Evolutionary conservation across 2,888 invertebrate genomes (phyloP), one percentile per base, ranked within the genome.

Genomic region (Philhelius pedissequus): DNA sequence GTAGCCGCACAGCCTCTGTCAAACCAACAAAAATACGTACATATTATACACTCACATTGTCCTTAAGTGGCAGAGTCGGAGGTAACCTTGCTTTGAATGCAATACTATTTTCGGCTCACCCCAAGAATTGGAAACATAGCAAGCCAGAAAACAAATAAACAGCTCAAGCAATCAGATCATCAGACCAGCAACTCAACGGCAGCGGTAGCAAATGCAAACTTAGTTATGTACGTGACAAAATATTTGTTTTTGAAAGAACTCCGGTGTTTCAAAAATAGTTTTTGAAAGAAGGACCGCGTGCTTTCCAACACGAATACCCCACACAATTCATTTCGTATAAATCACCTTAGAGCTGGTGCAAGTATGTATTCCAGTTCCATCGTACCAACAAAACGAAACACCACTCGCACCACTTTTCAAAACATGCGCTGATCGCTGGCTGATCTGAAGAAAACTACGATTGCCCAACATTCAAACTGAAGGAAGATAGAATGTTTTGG

Each of bases 161-260:
- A 84, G 60, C 54, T 62, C 62, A 56, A 58, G 56, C 45, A 54
- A 40, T 38, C 40, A 64, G 52, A 30, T 5, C 32, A 48, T n/a
- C n/a, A n/a, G n/a, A 22, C 20, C 4, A 20, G 20, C n/a, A n/a
- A n/a, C n/a, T n/a, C n/a, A n/a, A n/a, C n/a, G 40, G 2, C 20
- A 48, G 15, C 40, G 9, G 35, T 22, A 15, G 4, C 2, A 20
- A n/a, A 7, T 8, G 48, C 22, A 68, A 75, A 64, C 69, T 70
- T 79, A 43, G 75, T n/a, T n/a, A n/a, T n/a, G n/a, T 70, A 84
- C 84, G 84, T 84, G 84, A 84, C 84, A 84, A 84, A 80, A 80
- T 84, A 84, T 84, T 84, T 48, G 48, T 78, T 74, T 66, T 15
- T 30, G 15, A n/a, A 66, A 79, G 25, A 62, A 32, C 50, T 68